Evolutionary conservation across 2,888 invertebrate genomes (phyloP).

Genomic region (Allacma fusca): DNA sequence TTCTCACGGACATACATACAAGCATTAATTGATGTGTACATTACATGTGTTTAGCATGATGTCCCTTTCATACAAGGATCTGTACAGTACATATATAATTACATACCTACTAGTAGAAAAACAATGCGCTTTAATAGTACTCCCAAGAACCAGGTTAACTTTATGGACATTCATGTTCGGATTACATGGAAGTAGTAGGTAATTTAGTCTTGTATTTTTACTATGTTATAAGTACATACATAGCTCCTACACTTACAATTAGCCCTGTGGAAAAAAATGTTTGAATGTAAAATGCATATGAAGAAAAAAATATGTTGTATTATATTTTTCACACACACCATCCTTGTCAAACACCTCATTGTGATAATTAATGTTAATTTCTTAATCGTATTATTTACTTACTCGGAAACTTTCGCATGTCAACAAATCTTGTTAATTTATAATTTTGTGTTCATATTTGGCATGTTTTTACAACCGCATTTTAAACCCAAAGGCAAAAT

Average conservation of each 20-base stretch:
- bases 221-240: too few relatives aligned
- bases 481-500: not conserved
- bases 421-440: not conserved
- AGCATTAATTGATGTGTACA: not conserved
- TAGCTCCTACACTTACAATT: not conserved
- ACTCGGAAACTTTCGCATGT: constrained; percentile 20
- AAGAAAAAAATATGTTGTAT: not conserved
- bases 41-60: too few relatives aligned
- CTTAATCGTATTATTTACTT: constrained; percentile 17
- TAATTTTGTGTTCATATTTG: constrained; percentile 16
- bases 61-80: too few relatives aligned
- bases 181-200: not conserved
- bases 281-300: not conserved
- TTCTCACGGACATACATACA: not conserved
- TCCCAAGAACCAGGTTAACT: not conserved
- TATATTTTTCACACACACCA: not conserved
- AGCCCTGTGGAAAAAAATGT: constrained; percentile 6
- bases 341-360: constrained; percentile 28
- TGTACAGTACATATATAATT: too few relatives aligned
- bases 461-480: constrained; percentile 8
- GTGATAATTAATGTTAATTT: constrained; percentile 40
- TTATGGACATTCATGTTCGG: not conserved
- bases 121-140: not conserved
- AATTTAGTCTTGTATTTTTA: not conserved
- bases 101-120: not conserved